phyloP scores from a whole-genome alignment of 2,113 vertebrate genomes.

The Pionites leucogaster region DNA sequence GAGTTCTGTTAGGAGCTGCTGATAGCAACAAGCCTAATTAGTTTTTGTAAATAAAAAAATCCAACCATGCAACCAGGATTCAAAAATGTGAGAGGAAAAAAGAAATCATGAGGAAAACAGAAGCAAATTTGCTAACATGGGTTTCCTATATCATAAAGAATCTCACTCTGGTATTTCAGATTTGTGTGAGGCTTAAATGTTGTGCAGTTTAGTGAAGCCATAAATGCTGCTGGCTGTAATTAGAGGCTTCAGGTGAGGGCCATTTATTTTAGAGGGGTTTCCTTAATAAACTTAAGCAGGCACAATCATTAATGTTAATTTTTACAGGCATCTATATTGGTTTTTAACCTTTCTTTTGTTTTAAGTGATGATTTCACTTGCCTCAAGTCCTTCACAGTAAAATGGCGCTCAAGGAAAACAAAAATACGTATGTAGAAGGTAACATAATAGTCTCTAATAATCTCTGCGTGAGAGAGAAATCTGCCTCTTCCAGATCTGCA shows the following conservation, averaged over 20 bases:
- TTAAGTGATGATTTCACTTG: not conserved
- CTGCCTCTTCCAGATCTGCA: not conserved
- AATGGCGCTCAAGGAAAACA: not conserved
- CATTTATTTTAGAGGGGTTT: not conserved
- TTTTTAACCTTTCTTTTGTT: not conserved
- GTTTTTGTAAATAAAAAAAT: conserved; percentile 51
- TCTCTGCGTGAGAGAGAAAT: not conserved
- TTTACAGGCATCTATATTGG: not conserved
- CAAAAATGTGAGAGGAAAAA: not conserved
- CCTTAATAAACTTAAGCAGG: not conserved
- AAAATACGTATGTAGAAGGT: not conserved
- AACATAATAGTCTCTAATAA: not conserved
- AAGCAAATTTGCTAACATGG: conserved; percentile 7
- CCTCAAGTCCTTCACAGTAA: not conserved
- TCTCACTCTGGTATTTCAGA: not conserved
- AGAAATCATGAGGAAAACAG: not conserved
- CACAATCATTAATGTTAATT: not conserved
- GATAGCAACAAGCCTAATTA: conserved; percentile 58
- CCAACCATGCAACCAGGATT: not conserved
- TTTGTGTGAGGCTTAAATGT: not conserved
- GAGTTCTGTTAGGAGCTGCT: conserved; percentile 38
- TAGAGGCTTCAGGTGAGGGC: not conserved
- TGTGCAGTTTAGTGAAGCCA: not conserved
- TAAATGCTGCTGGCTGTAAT: not conserved
- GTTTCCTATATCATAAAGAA: not conserved